Conservation (phyloP, 2,797 vertebrate genomes). For the Sebastes reedi region DNA sequence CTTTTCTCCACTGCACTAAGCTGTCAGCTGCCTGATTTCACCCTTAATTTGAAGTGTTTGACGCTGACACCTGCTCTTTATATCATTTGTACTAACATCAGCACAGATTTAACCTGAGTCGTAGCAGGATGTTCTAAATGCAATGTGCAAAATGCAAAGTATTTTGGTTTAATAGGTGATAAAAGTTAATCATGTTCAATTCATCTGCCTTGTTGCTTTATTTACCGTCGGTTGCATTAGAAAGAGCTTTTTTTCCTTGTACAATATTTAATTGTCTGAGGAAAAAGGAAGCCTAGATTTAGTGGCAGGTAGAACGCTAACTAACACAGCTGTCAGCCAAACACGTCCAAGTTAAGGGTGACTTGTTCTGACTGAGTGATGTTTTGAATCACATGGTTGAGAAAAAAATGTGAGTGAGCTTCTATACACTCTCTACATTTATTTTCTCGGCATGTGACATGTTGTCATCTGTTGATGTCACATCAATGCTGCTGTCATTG, state of each 20-base stretch:
- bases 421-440: slow-evolving; percentile 8
- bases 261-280: not conserved
- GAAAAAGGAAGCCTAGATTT: not conserved
- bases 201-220: not conserved
- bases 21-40: slow-evolving; percentile 42
- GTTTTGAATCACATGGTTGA: slow-evolving; percentile 51
- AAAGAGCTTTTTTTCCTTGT: not conserved
- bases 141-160: not conserved
- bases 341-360: slow-evolving; percentile 67
- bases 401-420: slow-evolving; percentile 57
- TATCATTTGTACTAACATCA: not conserved
- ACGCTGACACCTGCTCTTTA: slow-evolving; percentile 39
- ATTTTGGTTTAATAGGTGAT: not conserved
- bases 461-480: slow-evolving; percentile 32
- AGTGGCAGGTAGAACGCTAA: not conserved
- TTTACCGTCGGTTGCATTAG: not conserved
- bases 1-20: slow-evolving; percentile 68
- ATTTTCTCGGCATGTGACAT: slow-evolving; percentile 68
- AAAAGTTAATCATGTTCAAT: not conserved
- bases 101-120: not conserved
- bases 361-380: slow-evolving; percentile 58
- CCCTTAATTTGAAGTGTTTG: slow-evolving; percentile 69
- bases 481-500: slow-evolving; percentile 38
- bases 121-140: not conserved
- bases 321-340: slow-evolving; percentile 57